These are phyloP conservation scores for Bombus superbus DNA, from an alignment of 1,140 invertebrate genomes.

Conservation along the genomic window DNA sequence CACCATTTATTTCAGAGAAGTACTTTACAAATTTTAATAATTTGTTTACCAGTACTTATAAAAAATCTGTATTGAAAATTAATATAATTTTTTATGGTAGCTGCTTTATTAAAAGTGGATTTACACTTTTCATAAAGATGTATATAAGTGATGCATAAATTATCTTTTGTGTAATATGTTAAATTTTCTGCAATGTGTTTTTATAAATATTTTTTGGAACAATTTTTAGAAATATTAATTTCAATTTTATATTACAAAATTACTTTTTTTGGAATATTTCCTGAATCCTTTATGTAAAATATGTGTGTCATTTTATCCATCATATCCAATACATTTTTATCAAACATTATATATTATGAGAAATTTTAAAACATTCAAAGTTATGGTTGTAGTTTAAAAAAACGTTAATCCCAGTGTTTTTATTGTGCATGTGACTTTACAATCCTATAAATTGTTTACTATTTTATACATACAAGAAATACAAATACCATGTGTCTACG, in stretches of 20 bases:
- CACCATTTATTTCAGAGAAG: slow-evolving; percentile 70
- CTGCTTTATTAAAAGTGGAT: slow-evolving; percentile 1
- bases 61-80: slow-evolving; percentile 24
- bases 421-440: slow-evolving; percentile 1
- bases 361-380: background rate
- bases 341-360: background rate
- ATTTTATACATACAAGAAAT: slow-evolving; percentile 16
- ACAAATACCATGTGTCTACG: slow-evolving; percentile 80
- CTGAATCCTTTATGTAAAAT: slow-evolving; percentile 7
- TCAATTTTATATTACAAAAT: background rate
- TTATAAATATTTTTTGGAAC: background rate
- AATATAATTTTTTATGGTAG: background rate
- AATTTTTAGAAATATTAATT: background rate
- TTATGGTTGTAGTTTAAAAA: slow-evolving; percentile 3
- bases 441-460: slow-evolving; percentile 5
- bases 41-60: background rate
- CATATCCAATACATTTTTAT: background rate
- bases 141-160: background rate
- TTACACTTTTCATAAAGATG: background rate
- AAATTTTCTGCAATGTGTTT: background rate
- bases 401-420: background rate
- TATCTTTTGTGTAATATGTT: background rate
- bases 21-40: slow-evolving; percentile 54
- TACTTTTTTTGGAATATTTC: background rate
- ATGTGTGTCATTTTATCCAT: background rate